Base-by-base conservation (phyloP, 2,113 vertebrate species). In the Planiliza haematocheilus region DNA sequence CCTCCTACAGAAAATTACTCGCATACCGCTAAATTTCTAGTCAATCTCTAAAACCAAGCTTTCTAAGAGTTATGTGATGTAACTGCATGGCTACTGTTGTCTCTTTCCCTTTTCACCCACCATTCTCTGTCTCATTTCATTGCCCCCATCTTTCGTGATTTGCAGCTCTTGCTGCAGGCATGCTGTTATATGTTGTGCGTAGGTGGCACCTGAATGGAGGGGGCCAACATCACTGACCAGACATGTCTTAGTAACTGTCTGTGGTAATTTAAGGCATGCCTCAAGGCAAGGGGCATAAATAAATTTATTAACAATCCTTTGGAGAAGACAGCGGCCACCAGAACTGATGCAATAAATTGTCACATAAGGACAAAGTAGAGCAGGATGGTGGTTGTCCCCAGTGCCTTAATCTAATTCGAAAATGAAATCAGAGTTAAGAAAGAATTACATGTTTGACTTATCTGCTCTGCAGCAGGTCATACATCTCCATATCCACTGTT, bases 241-340 rank as follows among this genome's bases (percentile, higher is more conserved):
- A 53, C 43, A 63, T 4, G n/a, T 73, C 71, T 69, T 62, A 59
- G 72, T 75, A 53, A 42, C 49, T 70, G 20, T 81, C 60, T 49
- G 43, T 72, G 74, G 43, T 71, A 72, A 46, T 73, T 70, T 75
- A 62, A 76, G 63, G 16, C 49, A 63, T 75, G 41, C 58, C 63
- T 66, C 8, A 41, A 76, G 63, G 59, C 55, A 58, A 50, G 11
- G 20, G 41, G 39, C 55, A 71, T 77, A 72, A 77, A 78, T 77
- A 78, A 75, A 79, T 51, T 17, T 34, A 51, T 52, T 65, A 77
- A 59, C 39, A 70, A 58, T 62, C 42, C 42, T 48, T 61, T 43
- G 30, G 65, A 21, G 14, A 41, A 59, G 24, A 56, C 10, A 68
- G 49, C 50, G 42, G 56, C 21, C 51, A 72, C n/a, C 37, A 41